A percentile compares a stretch with the other conserved stretches of the same genome.
phyloP scores from a whole-genome alignment of 2,113 vertebrate species.

The Psittacus erithacus region DNA sequence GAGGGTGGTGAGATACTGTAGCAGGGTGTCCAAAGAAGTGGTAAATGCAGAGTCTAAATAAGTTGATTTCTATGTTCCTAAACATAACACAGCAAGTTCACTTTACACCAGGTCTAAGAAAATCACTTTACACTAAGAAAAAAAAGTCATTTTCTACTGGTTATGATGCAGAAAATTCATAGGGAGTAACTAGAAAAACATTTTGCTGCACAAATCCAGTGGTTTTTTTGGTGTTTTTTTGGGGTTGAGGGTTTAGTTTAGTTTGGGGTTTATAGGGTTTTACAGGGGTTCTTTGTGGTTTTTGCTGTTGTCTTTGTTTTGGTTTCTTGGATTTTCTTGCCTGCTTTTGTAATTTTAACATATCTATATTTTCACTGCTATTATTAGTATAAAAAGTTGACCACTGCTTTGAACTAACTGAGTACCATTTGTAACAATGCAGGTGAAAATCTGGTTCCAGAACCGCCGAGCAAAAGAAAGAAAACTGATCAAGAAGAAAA shows the following conservation, averaged over 20 bases:
- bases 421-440: neutral
- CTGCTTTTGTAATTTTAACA: neutral
- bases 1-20: neutral
- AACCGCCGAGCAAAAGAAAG: conserved; percentile 92
- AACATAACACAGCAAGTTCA: neutral
- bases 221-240: neutral
- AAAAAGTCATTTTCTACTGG: neutral
- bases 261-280: neutral
- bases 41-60: neutral
- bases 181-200: neutral
- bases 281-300: neutral
- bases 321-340: neutral
- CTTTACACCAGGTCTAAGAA: neutral
- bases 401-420: neutral
- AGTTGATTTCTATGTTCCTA: neutral
- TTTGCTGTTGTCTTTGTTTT: neutral
- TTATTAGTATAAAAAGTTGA: neutral
- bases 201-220: neutral
- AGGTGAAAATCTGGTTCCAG: conserved; percentile 98
- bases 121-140: neutral
- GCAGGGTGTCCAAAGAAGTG: neutral
- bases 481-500: conserved; percentile 93
- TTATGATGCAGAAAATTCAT: neutral
- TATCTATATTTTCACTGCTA: neutral
- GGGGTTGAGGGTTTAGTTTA: neutral